These are phyloP conservation scores for Phoxinus dragarum DNA, from an alignment of 2,797 vertebrate species.

Conservation along the genomic window DNA sequence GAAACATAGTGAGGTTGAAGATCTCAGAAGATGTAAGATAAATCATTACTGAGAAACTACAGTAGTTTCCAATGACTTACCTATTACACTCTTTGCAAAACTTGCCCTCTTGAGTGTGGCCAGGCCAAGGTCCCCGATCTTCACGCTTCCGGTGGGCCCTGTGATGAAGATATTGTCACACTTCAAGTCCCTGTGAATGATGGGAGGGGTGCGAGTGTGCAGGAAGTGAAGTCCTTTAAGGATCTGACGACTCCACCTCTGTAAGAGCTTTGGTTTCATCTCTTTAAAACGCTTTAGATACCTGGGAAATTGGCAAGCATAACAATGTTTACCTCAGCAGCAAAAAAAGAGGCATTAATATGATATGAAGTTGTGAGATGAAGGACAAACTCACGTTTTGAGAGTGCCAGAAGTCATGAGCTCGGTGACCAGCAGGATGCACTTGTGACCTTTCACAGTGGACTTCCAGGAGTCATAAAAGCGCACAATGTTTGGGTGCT, in stretches of 20 bases:
- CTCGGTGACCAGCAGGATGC: conserved; percentile 94
- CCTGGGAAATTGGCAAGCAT: conserved; percentile 67
- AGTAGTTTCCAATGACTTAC: conserved; percentile 69
- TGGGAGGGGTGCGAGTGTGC: conserved; percentile 94
- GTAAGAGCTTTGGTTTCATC: conserved; percentile 96
- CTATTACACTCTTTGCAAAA: conserved; percentile 98
- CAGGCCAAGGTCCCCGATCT: conserved; percentile 95
- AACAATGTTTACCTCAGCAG: neutral
- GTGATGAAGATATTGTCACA: conserved; percentile 99
- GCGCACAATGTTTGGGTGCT: conserved; percentile 98
- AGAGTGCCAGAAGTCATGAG: conserved; percentile 99
- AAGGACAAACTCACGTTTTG: conserved; percentile 88
- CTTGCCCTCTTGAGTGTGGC: conserved; percentile 96
- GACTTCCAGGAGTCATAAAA: conserved; percentile 99
- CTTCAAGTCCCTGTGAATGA: conserved; percentile 98
- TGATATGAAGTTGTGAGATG: neutral
- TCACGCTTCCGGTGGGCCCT: conserved; percentile 94
- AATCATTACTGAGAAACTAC: neutral
- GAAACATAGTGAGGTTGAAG: neutral
- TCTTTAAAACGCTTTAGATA: conserved; percentile 97
- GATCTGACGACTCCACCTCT: conserved; percentile 97
- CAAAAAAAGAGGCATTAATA: neutral
- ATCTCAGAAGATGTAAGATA: neutral
- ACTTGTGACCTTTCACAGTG: conserved; percentile 91
- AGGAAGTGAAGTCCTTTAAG: conserved; percentile 96